Base-by-base conservation (phyloP, 2,797 vertebrate species). In the Acrossocheilus fasciatus region DNA sequence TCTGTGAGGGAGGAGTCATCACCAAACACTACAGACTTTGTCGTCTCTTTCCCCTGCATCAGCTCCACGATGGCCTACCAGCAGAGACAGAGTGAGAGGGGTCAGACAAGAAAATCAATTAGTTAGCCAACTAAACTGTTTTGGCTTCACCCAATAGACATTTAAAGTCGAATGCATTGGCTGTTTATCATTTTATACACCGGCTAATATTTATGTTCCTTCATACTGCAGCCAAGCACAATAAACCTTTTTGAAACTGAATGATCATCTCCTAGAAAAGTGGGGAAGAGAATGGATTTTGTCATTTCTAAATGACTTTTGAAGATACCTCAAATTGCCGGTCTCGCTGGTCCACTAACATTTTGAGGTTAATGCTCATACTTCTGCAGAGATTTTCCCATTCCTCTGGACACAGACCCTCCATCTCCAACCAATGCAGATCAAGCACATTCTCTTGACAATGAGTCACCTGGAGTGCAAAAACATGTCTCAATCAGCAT, bases 381-480 rank as follows among this genome's bases (percentile, higher is more conserved):
- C 96, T 99, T 95, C 97, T 97, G 89, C 98, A 95, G 50, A 99
- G 95, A 87, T 94, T 93, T 85, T 98, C 97, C 88, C 98, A 90
- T 89, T 98, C 97, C 9, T 99, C 98, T 36, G 96, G 95, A 78
- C 77, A 97, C 95, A 86, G 97, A 88, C 87, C 97, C 96, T 23
- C 95, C 54, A 96, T 95, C 89, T 99, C 98, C 94, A 98, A 95
- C 97, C 97, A 99, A 90, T 99, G 98, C 75, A 99, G 94, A 93
- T 99, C 98, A 91, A 99, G 96, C 14, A 99, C 98, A 9, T 98
- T 99, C 92, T 99, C 98, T 92, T 98, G 97, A 95, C 99, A 98
- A 89, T 99, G 98, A n/a, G 98, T 99, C 90, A 99, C 96, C 98
- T 99, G 50, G 20, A 85, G 76, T 1, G 52, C 15, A 73, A 80